Conservation (phyloP, 2,113 vertebrate genomes). For the Sula dactylatra region DNA sequence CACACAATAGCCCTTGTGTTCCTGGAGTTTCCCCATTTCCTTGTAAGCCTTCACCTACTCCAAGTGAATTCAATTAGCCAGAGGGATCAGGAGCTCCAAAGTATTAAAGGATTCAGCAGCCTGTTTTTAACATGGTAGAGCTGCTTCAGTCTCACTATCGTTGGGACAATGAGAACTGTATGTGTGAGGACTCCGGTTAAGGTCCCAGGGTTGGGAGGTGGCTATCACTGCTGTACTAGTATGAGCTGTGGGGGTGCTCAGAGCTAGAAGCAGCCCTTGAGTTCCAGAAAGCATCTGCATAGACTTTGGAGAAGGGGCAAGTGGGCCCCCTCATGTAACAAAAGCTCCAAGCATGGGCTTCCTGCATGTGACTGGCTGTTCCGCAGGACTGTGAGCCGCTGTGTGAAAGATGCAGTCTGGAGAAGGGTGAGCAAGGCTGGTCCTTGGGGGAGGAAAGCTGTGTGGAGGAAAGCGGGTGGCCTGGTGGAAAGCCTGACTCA, state of each 20-base stretch:
- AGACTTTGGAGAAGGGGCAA: not conserved
- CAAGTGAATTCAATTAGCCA: not conserved
- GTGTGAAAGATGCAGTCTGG: not conserved
- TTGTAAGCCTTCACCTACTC: not conserved
- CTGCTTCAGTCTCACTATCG: not conserved
- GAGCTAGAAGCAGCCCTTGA: not conserved
- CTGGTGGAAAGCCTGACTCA: fast-evolving
- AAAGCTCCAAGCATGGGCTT: not conserved
- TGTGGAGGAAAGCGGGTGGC: not conserved
- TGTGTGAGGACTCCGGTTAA: not conserved
- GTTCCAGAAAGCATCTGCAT: not conserved
- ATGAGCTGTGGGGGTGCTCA: not conserved
- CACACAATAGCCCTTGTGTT: not conserved
- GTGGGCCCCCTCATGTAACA: not conserved
- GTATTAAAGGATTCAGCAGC: not conserved
- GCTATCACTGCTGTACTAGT: not conserved
- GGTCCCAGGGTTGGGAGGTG: not conserved
- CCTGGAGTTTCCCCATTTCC: not conserved
- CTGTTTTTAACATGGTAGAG: not conserved
- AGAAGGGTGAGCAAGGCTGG: not conserved
- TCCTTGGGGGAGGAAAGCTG: not conserved
- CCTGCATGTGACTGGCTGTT: not conserved
- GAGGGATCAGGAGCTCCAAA: not conserved
- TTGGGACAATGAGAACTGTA: not conserved
- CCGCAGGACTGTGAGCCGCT: fast-evolving